A percentile compares a stretch with the other conserved stretches of the same genome.
Conservation (phyloP, 2,113 vertebrate genomes). For the Chloebia gouldiae region DNA sequence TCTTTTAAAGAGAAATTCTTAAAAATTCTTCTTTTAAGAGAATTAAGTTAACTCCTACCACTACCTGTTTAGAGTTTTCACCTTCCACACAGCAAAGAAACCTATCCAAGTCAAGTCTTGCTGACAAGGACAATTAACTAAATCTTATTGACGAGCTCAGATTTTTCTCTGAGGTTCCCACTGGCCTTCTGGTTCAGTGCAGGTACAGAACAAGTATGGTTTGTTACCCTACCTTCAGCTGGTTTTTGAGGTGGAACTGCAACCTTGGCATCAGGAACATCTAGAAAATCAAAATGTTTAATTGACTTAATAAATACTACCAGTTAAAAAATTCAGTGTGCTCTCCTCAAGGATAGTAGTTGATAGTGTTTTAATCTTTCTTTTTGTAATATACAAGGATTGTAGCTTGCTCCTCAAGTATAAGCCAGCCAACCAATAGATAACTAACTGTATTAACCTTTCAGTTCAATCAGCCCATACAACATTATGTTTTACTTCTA, state of each 20-base stretch:
- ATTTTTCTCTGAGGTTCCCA: not conserved
- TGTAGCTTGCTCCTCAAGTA: not conserved
- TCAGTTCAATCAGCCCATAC: not conserved
- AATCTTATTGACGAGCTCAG: not conserved
- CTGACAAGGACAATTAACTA: not conserved
- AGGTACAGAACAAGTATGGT: not conserved
- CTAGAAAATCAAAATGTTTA: conserved; percentile 65
- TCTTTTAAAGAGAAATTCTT: not conserved
- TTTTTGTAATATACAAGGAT: not conserved
- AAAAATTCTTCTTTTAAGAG: not conserved
- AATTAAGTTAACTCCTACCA: not conserved
- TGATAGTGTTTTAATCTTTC: not conserved
- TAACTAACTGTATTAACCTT: not conserved
- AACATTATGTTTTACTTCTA: not conserved
- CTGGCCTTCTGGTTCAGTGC: not conserved
- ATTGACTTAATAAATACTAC: not conserved
- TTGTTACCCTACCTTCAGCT: conserved; percentile 74
- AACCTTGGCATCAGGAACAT: conserved; percentile 83
- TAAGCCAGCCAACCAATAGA: not conserved
- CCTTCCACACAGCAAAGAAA: not conserved
- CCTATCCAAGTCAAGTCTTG: not conserved
- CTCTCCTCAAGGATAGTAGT: not conserved
- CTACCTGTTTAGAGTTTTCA: not conserved
- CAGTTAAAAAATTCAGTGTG: not conserved
- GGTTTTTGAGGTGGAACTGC: conserved; percentile 76